These are phyloP conservation scores for Pyrocephalus nanus DNA, from an alignment of 2,797 vertebrate species.

Conservation along the genomic window DNA sequence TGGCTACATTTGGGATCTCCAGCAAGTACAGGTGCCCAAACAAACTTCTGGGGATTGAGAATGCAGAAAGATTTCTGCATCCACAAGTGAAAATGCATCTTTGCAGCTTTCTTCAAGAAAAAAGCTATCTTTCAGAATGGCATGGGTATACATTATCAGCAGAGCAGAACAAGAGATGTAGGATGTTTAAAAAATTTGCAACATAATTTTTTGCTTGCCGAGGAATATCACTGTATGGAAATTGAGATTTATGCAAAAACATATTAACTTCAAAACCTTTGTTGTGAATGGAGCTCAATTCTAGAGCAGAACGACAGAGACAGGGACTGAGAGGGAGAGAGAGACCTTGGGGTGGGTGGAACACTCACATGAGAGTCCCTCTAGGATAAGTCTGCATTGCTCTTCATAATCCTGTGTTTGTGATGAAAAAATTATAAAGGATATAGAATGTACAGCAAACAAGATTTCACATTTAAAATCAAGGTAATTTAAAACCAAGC, in stretches of 20 bases:
- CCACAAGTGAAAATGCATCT: neutral
- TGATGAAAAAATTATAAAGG: neutral
- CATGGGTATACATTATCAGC: neutral
- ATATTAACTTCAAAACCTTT: neutral
- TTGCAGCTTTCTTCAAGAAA: neutral
- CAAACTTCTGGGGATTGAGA: neutral
- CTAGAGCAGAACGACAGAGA: neutral
- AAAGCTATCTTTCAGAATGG: neutral
- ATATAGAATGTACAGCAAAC: neutral
- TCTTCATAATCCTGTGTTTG: neutral
- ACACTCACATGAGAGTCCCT: neutral
- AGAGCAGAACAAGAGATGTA: neutral
- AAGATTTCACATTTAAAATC: neutral
- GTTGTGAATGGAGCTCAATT: neutral
- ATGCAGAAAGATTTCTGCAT: neutral
- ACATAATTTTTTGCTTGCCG: neutral
- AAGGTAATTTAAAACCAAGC: neutral
- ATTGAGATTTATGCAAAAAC: neutral
- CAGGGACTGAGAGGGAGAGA: neutral
- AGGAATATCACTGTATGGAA: neutral
- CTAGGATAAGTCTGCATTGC: neutral
- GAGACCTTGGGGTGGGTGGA: neutral
- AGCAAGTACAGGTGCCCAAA: neutral
- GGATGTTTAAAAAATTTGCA: neutral
- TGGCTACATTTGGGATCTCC: neutral